These are phyloP conservation scores for Lamellibrachia columna DNA, from an alignment of 2,888 invertebrate species.

Conservation along the genomic window DNA sequence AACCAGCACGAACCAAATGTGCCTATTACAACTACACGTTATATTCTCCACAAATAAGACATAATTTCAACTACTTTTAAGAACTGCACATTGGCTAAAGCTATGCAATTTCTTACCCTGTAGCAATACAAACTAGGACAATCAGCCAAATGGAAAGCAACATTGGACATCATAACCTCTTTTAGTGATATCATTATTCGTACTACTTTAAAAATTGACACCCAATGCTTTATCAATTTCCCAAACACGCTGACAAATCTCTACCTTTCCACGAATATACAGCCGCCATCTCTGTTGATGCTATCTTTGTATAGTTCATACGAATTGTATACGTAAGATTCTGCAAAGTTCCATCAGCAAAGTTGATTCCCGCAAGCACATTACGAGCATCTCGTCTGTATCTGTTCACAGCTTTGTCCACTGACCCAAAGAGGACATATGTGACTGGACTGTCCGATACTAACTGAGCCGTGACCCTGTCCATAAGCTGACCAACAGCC, in stretches of 20 bases:
- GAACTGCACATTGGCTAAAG: too few relatives aligned
- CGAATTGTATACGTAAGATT: conserved; percentile 50
- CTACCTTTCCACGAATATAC: not conserved
- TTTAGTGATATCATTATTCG: too few relatives aligned
- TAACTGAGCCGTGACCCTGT: conserved; percentile 57
- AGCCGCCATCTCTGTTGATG: conserved; percentile 34
- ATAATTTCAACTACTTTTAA: too few relatives aligned
- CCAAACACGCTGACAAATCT: not conserved
- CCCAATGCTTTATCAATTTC: not conserved
- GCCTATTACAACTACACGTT: not conserved
- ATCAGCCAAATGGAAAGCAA: too few relatives aligned
- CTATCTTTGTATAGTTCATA: conserved; percentile 34
- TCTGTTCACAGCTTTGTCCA: conserved; percentile 74
- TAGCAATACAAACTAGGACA: too few relatives aligned
- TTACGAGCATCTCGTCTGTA: conserved; percentile 74
- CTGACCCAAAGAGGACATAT: conserved; percentile 69
- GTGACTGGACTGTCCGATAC: conserved; percentile 67
- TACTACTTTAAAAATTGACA: not conserved
- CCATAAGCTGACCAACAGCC: conserved; percentile 40
- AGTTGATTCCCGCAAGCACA: conserved; percentile 73
- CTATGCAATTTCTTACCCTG: too few relatives aligned
- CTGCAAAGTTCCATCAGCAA: conserved; percentile 35
- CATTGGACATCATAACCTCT: too few relatives aligned
- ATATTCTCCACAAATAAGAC: too few relatives aligned
- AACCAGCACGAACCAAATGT: not conserved